Evolutionary conservation across 2,888 invertebrate species (phyloP).

Genomic region (Luffia ferchaultella): DNA sequence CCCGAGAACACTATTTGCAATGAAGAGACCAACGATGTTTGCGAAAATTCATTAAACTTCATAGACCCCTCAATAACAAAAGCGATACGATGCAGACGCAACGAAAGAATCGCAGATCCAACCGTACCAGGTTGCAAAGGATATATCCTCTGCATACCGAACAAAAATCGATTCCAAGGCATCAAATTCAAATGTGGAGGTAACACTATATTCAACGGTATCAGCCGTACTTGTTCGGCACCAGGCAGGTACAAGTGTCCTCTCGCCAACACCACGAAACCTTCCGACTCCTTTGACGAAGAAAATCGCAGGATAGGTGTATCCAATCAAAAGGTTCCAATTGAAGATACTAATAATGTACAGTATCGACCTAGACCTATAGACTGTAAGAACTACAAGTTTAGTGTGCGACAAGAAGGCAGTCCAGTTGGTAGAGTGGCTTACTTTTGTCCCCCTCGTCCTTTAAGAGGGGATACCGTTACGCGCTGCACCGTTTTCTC

Average conservation of each 20-base stretch:
- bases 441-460: slow-evolving; percentile 47
- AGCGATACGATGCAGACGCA: slow-evolving; percentile 36
- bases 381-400: slow-evolving; percentile 54
- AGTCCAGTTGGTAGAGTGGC: slow-evolving; percentile 31
- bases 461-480: slow-evolving; percentile 30
- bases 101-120: slow-evolving; percentile 49
- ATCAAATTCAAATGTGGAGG: slow-evolving; percentile 55
- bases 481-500: slow-evolving; percentile 52
- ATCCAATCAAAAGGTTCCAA: slow-evolving; percentile 21
- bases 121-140: slow-evolving; percentile 51
- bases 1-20: slow-evolving; percentile 47
- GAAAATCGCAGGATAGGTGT: slow-evolving; percentile 6
- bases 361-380: slow-evolving; percentile 25
- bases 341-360: slow-evolving; percentile 11
- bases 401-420: slow-evolving; percentile 39
- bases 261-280: slow-evolving; percentile 25
- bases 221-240: slow-evolving; percentile 43
- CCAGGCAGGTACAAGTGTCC: slow-evolving; percentile 48
- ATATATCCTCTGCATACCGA: slow-evolving; percentile 52
- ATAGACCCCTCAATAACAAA: slow-evolving; percentile 38
- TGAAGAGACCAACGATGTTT: slow-evolving; percentile 49
- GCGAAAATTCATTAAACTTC: slow-evolving; percentile 39
- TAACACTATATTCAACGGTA: slow-evolving; percentile 47
- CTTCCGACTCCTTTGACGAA: slow-evolving; percentile 24
- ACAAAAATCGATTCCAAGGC: slow-evolving; percentile 48